These are phyloP conservation scores for Anthonomus grandis DNA, from an alignment of 1,140 invertebrate species.

Conservation along the genomic window DNA sequence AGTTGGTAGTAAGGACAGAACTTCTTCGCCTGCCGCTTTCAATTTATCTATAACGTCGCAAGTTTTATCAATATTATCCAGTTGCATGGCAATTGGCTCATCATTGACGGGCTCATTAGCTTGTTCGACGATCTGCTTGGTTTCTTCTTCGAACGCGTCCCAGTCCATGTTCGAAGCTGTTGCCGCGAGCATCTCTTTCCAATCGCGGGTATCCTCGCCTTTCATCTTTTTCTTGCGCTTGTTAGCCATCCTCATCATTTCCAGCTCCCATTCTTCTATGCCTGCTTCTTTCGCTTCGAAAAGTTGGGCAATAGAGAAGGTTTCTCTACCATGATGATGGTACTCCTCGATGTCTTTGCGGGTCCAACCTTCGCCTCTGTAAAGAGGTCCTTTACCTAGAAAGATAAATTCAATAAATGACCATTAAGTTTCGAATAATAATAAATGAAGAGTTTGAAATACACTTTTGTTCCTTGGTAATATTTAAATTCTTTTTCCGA, in stretches of 20 bases:
- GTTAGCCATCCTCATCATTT: slow-evolving; percentile 44
- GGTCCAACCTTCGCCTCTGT: slow-evolving; percentile 59
- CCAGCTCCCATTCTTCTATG: slow-evolving; percentile 56
- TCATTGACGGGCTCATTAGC: slow-evolving; percentile 41
- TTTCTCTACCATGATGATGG: slow-evolving; percentile 55
- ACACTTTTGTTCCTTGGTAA: no score
- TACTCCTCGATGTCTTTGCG: slow-evolving; percentile 60
- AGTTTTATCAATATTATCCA: slow-evolving; percentile 56
- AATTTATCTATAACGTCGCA: slow-evolving; percentile 57
- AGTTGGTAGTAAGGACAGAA: slow-evolving; percentile 55
- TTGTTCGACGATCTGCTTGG: slow-evolving; percentile 45
- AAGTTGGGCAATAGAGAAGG: slow-evolving; percentile 62
- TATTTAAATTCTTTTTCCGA: no score
- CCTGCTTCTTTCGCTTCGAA: slow-evolving; percentile 73
- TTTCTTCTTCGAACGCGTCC: slow-evolving; percentile 49
- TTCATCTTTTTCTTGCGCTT: slow-evolving; percentile 46
- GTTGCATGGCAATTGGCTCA: slow-evolving; percentile 47
- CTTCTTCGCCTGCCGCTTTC: slow-evolving; percentile 51
- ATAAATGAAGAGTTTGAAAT: no score
- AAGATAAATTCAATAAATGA: no score
- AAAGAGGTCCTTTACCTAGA: slow-evolving; percentile 56
- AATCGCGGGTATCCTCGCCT: slow-evolving; percentile 45
- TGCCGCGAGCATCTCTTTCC: slow-evolving; percentile 40
- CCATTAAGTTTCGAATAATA: no score
- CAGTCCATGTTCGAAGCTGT: slow-evolving; percentile 44